phyloP scores from a whole-genome alignment of 2,797 vertebrate genomes.

The Heliangelus exortis region DNA sequence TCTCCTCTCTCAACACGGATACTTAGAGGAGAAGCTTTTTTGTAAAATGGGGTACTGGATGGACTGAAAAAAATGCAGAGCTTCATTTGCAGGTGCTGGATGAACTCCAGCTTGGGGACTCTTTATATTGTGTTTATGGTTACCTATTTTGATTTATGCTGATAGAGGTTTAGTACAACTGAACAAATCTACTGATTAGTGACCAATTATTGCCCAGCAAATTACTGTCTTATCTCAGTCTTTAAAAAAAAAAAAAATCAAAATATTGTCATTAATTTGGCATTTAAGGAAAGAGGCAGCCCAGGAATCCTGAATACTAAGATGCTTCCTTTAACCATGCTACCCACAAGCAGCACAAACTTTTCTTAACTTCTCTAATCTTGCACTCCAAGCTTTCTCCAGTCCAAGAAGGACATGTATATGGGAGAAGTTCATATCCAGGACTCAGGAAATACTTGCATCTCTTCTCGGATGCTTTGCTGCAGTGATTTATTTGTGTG shows the following conservation, averaged over 20 bases:
- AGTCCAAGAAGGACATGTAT: neutral
- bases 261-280: neutral
- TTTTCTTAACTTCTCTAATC: neutral
- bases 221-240: neutral
- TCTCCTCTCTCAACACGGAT: neutral
- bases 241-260: neutral
- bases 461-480: neutral
- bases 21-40: neutral
- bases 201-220: neutral
- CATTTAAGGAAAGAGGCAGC: neutral
- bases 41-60: neutral
- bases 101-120: neutral
- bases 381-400: neutral
- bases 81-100: neutral
- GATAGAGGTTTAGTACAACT: neutral
- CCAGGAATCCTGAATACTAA: neutral
- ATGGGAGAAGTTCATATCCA: neutral
- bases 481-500: neutral
- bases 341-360: neutral
- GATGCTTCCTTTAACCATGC: neutral
- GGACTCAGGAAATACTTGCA: neutral
- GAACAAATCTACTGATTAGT: conserved; percentile 5
- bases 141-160: neutral
- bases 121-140: neutral
- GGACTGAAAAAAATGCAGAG: neutral